Conservation (phyloP, 37 sponge, comb jelly and placozoan genomes). For the Geodia barretti region DNA sequence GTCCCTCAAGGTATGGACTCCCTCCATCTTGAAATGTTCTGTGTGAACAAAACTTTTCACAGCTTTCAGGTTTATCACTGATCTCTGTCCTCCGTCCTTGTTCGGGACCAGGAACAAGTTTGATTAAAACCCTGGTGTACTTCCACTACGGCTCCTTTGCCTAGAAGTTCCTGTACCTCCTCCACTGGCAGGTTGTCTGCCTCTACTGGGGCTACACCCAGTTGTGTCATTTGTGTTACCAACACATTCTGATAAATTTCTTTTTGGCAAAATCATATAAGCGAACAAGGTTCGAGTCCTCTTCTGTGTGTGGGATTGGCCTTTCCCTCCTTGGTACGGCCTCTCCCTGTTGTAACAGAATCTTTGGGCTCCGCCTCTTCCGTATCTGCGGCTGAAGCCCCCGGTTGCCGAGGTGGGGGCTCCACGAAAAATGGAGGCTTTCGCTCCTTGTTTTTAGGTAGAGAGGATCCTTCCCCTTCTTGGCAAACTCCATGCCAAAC, state of each 20-base stretch:
- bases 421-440: neutral
- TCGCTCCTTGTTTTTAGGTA: neutral
- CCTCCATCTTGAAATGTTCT: neutral
- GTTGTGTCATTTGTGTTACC: too few relatives aligned
- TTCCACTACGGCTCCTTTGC: neutral
- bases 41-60: neutral
- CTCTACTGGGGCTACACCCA: too few relatives aligned
- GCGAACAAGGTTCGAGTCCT: too few relatives aligned
- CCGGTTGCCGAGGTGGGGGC: neutral
- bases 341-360: too few relatives aligned
- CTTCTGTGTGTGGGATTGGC: too few relatives aligned
- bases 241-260: too few relatives aligned
- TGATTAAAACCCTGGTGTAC: neutral
- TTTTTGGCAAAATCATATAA: too few relatives aligned
- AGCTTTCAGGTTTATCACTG: neutral
- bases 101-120: neutral
- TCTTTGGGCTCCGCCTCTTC: constrained; percentile 23
- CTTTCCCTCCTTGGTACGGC: too few relatives aligned
- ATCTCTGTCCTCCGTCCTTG: neutral
- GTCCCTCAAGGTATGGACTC: neutral
- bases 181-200: too few relatives aligned
- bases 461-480: constrained; percentile 6
- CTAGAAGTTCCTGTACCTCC: neutral
- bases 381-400: neutral
- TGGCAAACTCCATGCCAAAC: constrained; percentile 30